Conservation (phyloP, 2,113 vertebrate species). For the Ptyas mucosa region DNA sequence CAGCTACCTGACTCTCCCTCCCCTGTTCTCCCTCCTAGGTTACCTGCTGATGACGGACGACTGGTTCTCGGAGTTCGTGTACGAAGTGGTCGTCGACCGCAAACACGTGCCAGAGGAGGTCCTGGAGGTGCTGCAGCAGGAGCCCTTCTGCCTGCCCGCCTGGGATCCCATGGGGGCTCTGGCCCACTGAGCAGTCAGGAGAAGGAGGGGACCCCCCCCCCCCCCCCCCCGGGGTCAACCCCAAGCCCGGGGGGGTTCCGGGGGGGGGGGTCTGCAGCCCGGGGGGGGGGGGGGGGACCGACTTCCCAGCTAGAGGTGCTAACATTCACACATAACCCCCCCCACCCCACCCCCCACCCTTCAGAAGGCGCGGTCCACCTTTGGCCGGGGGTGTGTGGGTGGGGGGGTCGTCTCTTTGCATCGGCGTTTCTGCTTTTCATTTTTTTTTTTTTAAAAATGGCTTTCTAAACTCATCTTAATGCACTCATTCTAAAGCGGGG, state of each 20-base stretch:
- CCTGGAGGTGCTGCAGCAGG: conserved; percentile 85
- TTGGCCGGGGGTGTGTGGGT: neutral
- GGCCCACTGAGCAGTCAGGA: conserved; percentile 72
- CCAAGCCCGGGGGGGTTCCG: conserved; percentile 55
- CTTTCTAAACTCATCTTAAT: neutral
- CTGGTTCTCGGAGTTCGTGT: conserved; percentile 97
- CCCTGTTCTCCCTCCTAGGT: conserved; percentile 65
- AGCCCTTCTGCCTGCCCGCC: conserved; percentile 86
- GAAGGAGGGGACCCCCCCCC: conserved; percentile 3
- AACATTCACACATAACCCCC: neutral
- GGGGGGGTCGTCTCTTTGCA: neutral
- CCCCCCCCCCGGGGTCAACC: conserved; percentile 19
- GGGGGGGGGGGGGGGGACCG: neutral
- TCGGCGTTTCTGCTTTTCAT: neutral
- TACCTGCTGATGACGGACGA: conserved; percentile 97
- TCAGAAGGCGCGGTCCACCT: conserved; percentile 56
- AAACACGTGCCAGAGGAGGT: conserved; percentile 79
- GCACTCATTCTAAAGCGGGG: neutral
- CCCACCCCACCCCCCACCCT: neutral
- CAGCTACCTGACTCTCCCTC: neutral
- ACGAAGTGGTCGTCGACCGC: conserved; percentile 95
- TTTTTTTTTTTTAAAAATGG: neutral
- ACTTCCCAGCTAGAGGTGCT: conserved; percentile 19
- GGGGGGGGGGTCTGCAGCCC: conserved; percentile 57
- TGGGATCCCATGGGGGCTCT: conserved; percentile 98